Conservation (phyloP, 2,113 vertebrate species). For the Elaphurus davidianus region DNA sequence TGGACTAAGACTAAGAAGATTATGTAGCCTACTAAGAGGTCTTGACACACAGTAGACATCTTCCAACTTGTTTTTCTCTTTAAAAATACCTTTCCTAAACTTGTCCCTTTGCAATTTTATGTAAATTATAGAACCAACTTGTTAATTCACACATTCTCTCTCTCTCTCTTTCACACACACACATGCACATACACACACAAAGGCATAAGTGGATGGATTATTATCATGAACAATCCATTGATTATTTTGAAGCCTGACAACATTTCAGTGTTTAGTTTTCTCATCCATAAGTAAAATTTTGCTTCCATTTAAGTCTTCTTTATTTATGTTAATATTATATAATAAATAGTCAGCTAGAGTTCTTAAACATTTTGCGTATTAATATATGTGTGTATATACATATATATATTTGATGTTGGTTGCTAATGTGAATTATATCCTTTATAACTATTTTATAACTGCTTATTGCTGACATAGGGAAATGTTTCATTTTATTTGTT, state of each 20-base stretch:
- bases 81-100: background rate
- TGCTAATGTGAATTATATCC: background rate
- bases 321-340: background rate
- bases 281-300: background rate
- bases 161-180: background rate
- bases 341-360: background rate
- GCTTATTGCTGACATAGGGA: background rate
- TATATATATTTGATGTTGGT: background rate
- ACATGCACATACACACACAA: background rate
- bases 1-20: background rate
- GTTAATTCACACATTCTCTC: background rate
- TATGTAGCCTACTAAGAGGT: background rate
- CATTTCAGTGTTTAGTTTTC: background rate
- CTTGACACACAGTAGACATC: background rate
- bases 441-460: background rate
- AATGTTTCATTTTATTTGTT: background rate
- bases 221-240: background rate
- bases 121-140: background rate
- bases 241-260: background rate
- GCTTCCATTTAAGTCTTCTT: background rate
- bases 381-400: background rate
- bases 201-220: background rate
- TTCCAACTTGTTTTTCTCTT: background rate
- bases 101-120: background rate
- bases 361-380: background rate